Conservation (phyloP, 2,888 invertebrate genomes). For the Azorinus chamasolen region DNA sequence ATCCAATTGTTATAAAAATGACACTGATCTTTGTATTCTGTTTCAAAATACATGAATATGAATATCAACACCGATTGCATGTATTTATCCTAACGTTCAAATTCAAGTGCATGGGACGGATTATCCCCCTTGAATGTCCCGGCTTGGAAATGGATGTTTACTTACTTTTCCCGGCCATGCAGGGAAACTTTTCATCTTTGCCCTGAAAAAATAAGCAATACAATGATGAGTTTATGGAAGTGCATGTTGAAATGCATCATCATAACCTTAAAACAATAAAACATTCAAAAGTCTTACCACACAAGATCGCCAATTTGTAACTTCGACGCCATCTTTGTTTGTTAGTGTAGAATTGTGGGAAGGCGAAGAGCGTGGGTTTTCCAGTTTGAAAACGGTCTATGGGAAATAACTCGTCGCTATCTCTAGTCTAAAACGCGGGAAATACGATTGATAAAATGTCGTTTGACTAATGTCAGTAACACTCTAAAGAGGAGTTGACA, state of each 20-base stretch:
- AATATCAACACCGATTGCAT: too few relatives aligned
- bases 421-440: too few relatives aligned
- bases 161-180: slow-evolving; percentile 99
- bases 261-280: neutral
- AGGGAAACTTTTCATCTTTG: slow-evolving; percentile 98
- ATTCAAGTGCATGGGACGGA: neutral
- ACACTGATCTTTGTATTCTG: too few relatives aligned
- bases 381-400: neutral
- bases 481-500: too few relatives aligned
- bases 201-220: slow-evolving; percentile 90
- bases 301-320: slow-evolving; percentile 91
- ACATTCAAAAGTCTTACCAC: slow-evolving; percentile 88
- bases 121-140: slow-evolving; percentile 43
- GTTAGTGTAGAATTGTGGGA: slow-evolving; percentile 69
- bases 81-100: too few relatives aligned
- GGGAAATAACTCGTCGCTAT: neutral
- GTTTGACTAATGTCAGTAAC: too few relatives aligned
- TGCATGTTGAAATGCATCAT: neutral
- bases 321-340: slow-evolving; percentile 88
- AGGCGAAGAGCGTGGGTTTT: slow-evolving; percentile 33
- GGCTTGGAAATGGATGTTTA: slow-evolving; percentile 18
- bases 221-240: too few relatives aligned
- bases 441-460: too few relatives aligned
- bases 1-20: too few relatives aligned
- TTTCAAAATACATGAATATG: too few relatives aligned